Evolutionary conservation across 1,140 invertebrate species (phyloP), one percentile per base, ranked within the genome.

Genomic region (Zaprionus camerounensis): DNA sequence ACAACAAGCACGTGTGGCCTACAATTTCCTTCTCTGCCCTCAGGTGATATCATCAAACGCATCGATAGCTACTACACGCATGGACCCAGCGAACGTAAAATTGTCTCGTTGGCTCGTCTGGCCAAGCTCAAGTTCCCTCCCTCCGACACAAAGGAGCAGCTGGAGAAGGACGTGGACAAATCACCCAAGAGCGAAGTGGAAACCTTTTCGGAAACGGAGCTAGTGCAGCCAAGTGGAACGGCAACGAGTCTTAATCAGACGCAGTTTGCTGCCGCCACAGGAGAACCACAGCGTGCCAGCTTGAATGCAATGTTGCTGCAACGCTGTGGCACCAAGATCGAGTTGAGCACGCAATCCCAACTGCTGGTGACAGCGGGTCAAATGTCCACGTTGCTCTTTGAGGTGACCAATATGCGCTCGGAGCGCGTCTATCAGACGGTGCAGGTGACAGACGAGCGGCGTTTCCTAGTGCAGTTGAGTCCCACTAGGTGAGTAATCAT

Each of bases 341-440:
- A 93, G 38, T 69, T 93, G 15, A 92, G 77, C 24, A 82, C 82
- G 4, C 88, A 92, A 63, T 93, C 92, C 1, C 86, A 92, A 57
- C 41, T 93, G 3, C 57, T 87, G 17, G 76, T 92, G 0, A 81
- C 81, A 0, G 73, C 92, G 0, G 92, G 92, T 0, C 80, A 91
- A 53, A 62, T 77, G 24, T 66, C 84, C 1, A 81, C 85, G n/a
- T 55, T 92, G 26, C 92, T 94, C 26, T 95, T 94, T 73, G 94
- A 95, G 91, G 94, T 95, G 6, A 94, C 94, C 0, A 95, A 95
- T 80, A 93, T 93, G 78, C 92, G 94, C 7, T 92, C 94, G 1
- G 93, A 93, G 20, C 63, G 93, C 0, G 91, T 94, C 2, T 92
- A 91, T 53, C 94, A 94, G 62, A 93, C 82, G 5, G 94, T 95